Evolutionary conservation across 2,113 vertebrate genomes (phyloP).

Genomic region (Progne subis): DNA sequence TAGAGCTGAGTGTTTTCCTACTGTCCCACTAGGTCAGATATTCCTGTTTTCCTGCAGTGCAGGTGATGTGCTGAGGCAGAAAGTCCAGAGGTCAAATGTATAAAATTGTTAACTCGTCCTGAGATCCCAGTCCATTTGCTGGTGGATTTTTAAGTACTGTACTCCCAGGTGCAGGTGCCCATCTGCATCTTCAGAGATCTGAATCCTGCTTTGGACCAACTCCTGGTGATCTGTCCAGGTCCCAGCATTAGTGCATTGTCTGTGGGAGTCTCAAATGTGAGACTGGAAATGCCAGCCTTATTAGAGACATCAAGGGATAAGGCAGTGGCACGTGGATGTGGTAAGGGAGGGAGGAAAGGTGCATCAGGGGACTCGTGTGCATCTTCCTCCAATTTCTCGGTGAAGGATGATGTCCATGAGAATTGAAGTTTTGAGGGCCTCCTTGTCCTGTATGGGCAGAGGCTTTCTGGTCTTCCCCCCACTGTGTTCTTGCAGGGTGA

Average conservation of each 20-base stretch:
- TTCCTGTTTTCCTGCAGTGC: not conserved
- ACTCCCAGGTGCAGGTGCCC: not conserved
- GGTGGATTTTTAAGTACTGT: not conserved
- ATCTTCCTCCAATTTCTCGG: not conserved
- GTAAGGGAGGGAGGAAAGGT: not conserved
- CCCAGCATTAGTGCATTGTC: not conserved
- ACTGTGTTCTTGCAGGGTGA: not conserved
- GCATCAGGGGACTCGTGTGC: rapidly evolving
- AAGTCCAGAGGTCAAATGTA: not conserved
- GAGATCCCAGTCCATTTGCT: not conserved
- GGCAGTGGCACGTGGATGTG: not conserved
- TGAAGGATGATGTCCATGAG: not conserved
- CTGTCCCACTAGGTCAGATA: not conserved
- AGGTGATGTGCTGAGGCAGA: not conserved
- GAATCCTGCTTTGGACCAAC: not conserved
- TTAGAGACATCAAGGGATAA: not conserved
- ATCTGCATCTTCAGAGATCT: not conserved
- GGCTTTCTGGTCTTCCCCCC: not conserved
- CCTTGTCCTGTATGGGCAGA: not conserved
- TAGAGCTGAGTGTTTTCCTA: not conserved
- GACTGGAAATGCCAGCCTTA: not conserved
- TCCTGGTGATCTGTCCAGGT: not conserved
- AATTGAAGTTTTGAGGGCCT: not conserved
- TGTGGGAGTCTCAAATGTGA: not conserved
- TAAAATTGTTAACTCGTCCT: rapidly evolving